Evolutionary conservation across 2,888 invertebrate species (phyloP).

Genomic region (Neocrepidodera transversa): DNA sequence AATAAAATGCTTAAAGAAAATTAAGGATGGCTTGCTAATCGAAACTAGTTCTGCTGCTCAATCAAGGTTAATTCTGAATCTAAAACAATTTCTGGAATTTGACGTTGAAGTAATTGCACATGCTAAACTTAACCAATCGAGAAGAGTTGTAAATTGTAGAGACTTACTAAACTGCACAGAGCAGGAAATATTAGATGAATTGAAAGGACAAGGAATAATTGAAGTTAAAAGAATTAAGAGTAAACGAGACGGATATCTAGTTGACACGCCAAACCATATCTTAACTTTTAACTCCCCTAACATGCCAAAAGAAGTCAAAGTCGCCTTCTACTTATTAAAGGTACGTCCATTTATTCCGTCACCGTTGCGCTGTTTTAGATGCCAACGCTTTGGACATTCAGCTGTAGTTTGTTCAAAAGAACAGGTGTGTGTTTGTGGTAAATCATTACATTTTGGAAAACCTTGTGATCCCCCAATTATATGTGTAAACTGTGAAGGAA

Average conservation of each 20-base stretch:
- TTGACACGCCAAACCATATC: constrained; percentile 31
- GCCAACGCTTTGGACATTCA: constrained; percentile 32
- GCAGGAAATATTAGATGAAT: constrained; percentile 9
- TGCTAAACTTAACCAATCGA: background rate
- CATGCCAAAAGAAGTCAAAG: constrained; percentile 28
- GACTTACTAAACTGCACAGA: constrained; percentile 6
- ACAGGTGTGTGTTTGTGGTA: constrained; percentile 30
- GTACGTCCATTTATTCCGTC: constrained; percentile 38
- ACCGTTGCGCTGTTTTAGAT: constrained; percentile 36
- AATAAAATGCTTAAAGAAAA: constrained; percentile 1
- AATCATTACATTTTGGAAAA: constrained; percentile 20
- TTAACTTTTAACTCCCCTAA: constrained; percentile 38
- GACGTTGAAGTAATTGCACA: background rate
- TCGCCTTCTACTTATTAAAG: constrained; percentile 31
- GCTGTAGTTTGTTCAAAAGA: constrained; percentile 18
- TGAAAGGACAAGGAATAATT: constrained; percentile 2
- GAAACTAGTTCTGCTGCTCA: background rate
- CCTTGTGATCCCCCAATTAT: constrained; percentile 1
- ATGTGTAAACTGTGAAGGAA: constrained; percentile 33
- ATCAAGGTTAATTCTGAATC: background rate
- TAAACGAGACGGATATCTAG: constrained; percentile 10
- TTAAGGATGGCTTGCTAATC: background rate
- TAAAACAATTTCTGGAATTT: background rate
- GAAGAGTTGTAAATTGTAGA: background rate
- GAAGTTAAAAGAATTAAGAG: constrained; percentile 14